Conservation (phyloP, 1,140 invertebrate species). For the Proctacanthus coquilletti region DNA sequence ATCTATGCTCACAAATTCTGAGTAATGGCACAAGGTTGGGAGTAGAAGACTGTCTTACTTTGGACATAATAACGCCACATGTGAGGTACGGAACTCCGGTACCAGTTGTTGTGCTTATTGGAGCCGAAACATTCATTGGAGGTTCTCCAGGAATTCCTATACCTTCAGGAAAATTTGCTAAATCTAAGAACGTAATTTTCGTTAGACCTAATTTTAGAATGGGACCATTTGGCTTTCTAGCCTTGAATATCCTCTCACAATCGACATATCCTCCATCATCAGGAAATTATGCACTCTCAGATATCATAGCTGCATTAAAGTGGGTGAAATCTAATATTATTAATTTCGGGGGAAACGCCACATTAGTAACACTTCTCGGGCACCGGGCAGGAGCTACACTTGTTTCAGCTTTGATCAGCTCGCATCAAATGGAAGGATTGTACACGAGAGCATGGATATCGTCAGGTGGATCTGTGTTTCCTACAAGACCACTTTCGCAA, state of each 20-base stretch:
- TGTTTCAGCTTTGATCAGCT: constrained; percentile 48
- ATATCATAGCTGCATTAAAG: constrained; percentile 56
- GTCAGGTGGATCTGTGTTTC: constrained; percentile 53
- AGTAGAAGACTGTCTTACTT: constrained; percentile 61
- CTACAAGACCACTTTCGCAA: constrained; percentile 40
- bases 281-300: constrained; percentile 75
- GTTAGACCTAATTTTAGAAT: constrained; percentile 67
- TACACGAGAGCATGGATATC: constrained; percentile 59
- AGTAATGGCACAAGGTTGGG: constrained; percentile 48
- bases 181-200: constrained; percentile 63
- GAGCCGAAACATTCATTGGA: constrained; percentile 57
- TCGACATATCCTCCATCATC: constrained; percentile 53
- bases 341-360: constrained; percentile 65
- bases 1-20: constrained; percentile 49
- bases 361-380: constrained; percentile 58
- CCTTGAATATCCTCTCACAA: constrained; percentile 49
- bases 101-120: constrained; percentile 68
- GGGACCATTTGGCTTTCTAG: constrained; percentile 63
- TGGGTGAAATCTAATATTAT: constrained; percentile 70
- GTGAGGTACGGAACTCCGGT: constrained; percentile 54
- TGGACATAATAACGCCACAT: constrained; percentile 61
- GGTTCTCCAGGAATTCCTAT: constrained; percentile 47
- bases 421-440: constrained; percentile 37
- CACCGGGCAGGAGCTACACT: constrained; percentile 65
- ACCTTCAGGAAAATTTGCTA: constrained; percentile 47